Percentiles rank a stretch among this genome's conserved stretches.
These are phyloP conservation scores for Stramonita haemastoma DNA, from an alignment of 2,888 invertebrate species.

Conservation along the genomic window DNA sequence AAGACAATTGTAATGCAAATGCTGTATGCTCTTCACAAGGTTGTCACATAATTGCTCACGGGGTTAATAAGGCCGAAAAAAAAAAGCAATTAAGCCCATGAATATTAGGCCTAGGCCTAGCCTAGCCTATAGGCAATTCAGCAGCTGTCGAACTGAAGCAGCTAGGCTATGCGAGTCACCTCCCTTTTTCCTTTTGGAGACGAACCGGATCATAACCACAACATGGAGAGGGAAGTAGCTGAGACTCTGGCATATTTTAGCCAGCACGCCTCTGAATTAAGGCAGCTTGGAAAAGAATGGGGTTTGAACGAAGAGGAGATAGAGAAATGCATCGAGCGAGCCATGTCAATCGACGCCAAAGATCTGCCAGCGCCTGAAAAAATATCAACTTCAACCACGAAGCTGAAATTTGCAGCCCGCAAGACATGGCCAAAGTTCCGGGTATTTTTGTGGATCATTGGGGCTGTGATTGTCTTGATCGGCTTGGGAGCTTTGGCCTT, in stretches of 20 bases:
- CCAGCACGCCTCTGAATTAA: constrained; percentile 14
- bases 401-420: constrained; percentile 22
- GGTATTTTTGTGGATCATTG: neutral
- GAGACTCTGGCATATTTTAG: constrained; percentile 34
- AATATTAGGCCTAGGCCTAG: too few relatives aligned
- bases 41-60: too few relatives aligned
- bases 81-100: too few relatives aligned
- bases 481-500: neutral
- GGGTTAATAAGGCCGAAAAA: too few relatives aligned
- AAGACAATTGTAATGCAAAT: too few relatives aligned
- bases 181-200: too few relatives aligned
- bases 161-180: too few relatives aligned
- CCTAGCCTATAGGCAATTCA: too few relatives aligned
- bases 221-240: constrained; percentile 31
- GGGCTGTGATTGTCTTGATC: neutral
- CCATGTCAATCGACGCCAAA: constrained; percentile 15
- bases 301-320: constrained; percentile 23
- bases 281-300: constrained; percentile 26
- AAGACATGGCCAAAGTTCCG: constrained; percentile 11
- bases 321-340: constrained; percentile 16
- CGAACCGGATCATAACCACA: neutral
- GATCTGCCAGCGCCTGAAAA: constrained; percentile 11
- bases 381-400: neutral
- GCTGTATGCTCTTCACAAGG: too few relatives aligned
- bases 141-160: too few relatives aligned